Evolutionary conservation across 2,888 invertebrate species (phyloP), one percentile per base, ranked within the genome.

Genomic region (Himalopsyche kuldschensis): DNA sequence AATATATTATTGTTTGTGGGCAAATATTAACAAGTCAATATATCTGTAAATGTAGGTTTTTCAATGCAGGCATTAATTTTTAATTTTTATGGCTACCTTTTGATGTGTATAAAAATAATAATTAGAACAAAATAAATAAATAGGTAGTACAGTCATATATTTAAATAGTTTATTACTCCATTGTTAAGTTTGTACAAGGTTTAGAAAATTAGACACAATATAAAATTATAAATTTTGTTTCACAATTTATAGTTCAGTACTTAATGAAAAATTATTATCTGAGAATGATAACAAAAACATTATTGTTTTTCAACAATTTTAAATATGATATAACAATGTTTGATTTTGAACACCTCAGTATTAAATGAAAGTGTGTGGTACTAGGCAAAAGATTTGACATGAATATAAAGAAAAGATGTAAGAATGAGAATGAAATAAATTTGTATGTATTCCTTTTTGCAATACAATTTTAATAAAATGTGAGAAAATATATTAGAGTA

Each of bases 181-280:
- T 77, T 77, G 77, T 77, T 77, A 77, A 77, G 77, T 77, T 77
- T 77, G 77, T 24, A 77, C 46, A 77, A 46, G 20, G 20, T 77
- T 31, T 77, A 77, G 46, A 77, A 77, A 31, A 76, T 35, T 77
- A 69, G 69, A 30, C 15, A 69, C 69, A 27, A 27, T 27, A 69
- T 27, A 69, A 48, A 17, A 30, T 69, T 69, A 69, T 30, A 27
- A 69, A 30, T 69, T 69, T 27, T 69, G 30, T 41, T 41, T 41
- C 41, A 41, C 0, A 11, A 41, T 41, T 15, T 15, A n/a, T 15
- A 6, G 15, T 15, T 41, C 15, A 6, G 3, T 41, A 11, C 41
- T 10, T 41, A 15, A 15, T 41, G n/a, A 41, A 41, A 41, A 41
- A 41, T 41, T 1, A 69, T 8, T 8, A 35, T 1, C 1, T 35